phyloP scores from a whole-genome alignment of 2,888 invertebrate genomes.

The Idaea straminata region DNA sequence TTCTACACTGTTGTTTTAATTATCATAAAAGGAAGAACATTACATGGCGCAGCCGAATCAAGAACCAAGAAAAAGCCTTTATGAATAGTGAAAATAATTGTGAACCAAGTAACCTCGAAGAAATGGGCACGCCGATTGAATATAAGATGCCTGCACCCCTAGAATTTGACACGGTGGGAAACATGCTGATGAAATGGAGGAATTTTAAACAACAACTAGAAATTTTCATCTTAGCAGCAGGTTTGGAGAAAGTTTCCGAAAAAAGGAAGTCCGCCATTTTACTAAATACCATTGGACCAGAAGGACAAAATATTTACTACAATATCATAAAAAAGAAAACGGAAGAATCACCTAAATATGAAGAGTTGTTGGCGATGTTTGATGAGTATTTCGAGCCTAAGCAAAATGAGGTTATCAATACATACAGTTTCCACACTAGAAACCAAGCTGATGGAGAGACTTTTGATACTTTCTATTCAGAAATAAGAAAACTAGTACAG shows the following conservation, averaged over 20 bases:
- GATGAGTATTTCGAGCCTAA: conserved; percentile 5
- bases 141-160: background rate
- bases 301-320: conserved; percentile 5
- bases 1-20: background rate
- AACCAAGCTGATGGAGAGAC: conserved; percentile 25
- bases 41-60: background rate
- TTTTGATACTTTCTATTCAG: conserved; percentile 29
- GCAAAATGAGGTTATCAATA: conserved; percentile 5
- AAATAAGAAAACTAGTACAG: conserved; percentile 24
- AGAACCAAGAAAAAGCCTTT: background rate
- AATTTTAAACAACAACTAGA: background rate
- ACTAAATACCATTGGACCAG: background rate
- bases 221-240: conserved; percentile 2
- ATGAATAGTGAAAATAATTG: background rate
- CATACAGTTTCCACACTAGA: conserved; percentile 8
- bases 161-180: background rate
- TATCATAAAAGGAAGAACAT: background rate
- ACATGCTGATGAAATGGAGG: conserved; percentile 2
- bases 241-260: conserved; percentile 5
- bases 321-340: background rate
- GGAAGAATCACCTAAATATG: background rate
- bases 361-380: background rate
- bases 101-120: background rate
- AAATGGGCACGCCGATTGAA: background rate
- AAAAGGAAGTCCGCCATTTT: conserved; percentile 3